phyloP scores from a whole-genome alignment of 2,888 invertebrate genomes.

The Agrilus mali region DNA sequence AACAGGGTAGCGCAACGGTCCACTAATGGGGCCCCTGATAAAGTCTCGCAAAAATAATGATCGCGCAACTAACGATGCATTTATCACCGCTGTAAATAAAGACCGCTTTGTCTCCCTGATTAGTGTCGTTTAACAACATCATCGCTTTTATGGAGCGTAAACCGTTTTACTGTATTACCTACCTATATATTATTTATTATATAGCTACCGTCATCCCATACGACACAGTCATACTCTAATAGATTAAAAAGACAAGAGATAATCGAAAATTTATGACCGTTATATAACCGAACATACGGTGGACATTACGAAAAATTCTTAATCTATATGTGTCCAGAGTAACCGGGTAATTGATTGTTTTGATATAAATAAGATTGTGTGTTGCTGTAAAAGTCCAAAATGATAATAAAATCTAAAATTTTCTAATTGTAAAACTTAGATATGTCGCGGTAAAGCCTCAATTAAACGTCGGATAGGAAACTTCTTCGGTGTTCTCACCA shows the following conservation, averaged over 20 bases:
- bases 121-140: conserved; percentile 27
- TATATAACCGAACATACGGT: neutral
- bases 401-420: too few species aligned
- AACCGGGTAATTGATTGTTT: too few species aligned
- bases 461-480: too few species aligned
- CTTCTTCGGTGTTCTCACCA: too few species aligned
- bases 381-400: too few species aligned
- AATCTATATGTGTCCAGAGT: too few species aligned
- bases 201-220: conserved; percentile 3
- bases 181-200: conserved; percentile 11
- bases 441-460: too few species aligned
- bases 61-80: conserved; percentile 21
- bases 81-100: conserved; percentile 23
- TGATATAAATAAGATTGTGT: too few species aligned
- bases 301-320: too few species aligned
- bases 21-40: conserved; percentile 11
- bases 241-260: too few species aligned
- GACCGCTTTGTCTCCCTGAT: conserved; percentile 25
- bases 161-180: conserved; percentile 18
- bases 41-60: conserved; percentile 24
- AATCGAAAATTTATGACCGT: too few species aligned
- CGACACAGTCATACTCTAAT: conserved; percentile 1
- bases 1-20: neutral
- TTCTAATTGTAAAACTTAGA: too few species aligned
- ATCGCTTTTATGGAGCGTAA: conserved; percentile 29